These are phyloP conservation scores for Chloroclystis v-ata DNA, from an alignment of 2,888 invertebrate genomes.

Conservation along the genomic window DNA sequence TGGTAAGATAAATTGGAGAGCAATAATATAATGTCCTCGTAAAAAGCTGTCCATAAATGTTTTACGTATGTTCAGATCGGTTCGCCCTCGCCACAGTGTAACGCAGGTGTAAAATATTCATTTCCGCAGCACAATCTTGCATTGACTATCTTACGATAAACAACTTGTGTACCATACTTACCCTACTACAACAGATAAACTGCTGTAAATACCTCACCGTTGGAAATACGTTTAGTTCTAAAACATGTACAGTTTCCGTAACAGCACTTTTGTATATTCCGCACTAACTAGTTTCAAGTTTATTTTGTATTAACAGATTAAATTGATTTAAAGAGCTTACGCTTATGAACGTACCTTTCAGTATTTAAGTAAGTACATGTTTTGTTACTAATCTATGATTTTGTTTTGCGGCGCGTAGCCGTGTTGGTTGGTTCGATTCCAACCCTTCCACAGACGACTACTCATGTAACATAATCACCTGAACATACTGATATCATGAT, in stretches of 20 bases:
- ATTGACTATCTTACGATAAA: conserved; percentile 74
- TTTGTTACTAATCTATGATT: conserved; percentile 77
- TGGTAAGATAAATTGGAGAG: no score
- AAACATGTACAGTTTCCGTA: conserved; percentile 80
- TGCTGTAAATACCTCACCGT: conserved; percentile 79
- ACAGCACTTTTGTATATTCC: conserved; percentile 78
- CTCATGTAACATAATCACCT: conserved; percentile 60
- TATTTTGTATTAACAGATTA: conserved; percentile 71
- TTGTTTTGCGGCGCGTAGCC: conserved; percentile 55
- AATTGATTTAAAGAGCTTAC: conserved; percentile 76
- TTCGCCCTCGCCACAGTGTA: conserved; percentile 12
- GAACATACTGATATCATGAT: conserved; percentile 57
- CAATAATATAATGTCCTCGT: not conserved
- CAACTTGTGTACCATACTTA: conserved; percentile 73
- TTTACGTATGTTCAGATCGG: conserved; percentile 2
- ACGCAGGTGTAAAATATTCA: conserved; percentile 55
- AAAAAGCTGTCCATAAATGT: no score
- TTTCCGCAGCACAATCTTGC: conserved; percentile 79
- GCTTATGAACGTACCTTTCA: conserved; percentile 75
- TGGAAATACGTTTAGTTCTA: conserved; percentile 78
- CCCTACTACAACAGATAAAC: conserved; percentile 62
- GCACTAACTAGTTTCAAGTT: conserved; percentile 76
- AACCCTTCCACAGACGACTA: conserved; percentile 62
- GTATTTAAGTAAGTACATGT: conserved; percentile 76
- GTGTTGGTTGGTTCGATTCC: conserved; percentile 56